Evolutionary conservation across 2,797 vertebrate species (phyloP), one percentile per base, ranked within the genome.

Genomic region (Aphelocoma californica): DNA sequence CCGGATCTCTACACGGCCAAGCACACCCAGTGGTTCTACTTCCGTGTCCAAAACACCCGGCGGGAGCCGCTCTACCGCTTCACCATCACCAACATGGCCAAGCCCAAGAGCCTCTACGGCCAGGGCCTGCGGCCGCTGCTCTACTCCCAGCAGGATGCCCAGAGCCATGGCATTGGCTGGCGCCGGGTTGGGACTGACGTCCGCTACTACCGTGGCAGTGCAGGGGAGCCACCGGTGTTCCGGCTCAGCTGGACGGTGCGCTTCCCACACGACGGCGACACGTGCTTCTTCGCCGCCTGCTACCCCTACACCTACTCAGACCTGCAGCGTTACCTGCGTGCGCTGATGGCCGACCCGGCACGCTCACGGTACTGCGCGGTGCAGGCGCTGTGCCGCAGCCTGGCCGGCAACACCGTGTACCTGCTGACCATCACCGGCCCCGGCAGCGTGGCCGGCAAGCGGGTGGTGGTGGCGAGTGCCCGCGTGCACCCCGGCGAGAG

Each of bases 21-120:
- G 86, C 98, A 99, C 97, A 99, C 98, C 1, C 99, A 99, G 96
- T 99, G 99, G 99, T 99, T 99, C 96, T 99, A 99, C 97, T 99
- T 99, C 97, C 98, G 98, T n/a, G 97, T 99, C 70, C 98, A 97
- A 93, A 99, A 99, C 97, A 99, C 98, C 88, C 98, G 98, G 45
- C 98, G 96, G 13, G 98, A 96, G 2, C 90, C 97, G 3, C 98
- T 97, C 12, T 99, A 99, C 87, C 98, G 98, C 91, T 99, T 99
- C 98, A 99, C 99, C 58, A 99, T 99, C 3, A 64, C 98, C 93
- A 99, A 99, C 97, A 71, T 99, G 96, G 98, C 98, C 80, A 99
- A 99, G 95, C 94, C 98, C 84, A 98, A 97, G 96, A 99, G 99
- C 89, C 98, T 99, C 64, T 99, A 99, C 6, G 91, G 97, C 11